Evolutionary conservation across 2,888 invertebrate genomes (phyloP), one percentile per base, ranked within the genome.

Genomic region (Biston betularia): DNA sequence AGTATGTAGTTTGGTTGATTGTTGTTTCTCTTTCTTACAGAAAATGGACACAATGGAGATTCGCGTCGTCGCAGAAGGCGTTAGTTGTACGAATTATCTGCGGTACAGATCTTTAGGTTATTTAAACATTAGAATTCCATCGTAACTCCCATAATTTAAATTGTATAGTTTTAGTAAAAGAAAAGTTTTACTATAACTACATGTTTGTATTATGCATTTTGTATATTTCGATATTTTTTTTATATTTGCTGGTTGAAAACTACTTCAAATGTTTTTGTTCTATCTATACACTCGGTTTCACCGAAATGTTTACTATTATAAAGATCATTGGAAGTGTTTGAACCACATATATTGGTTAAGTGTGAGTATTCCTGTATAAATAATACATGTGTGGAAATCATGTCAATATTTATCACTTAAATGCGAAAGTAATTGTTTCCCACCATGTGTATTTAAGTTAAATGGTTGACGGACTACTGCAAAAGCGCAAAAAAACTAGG

Each of bases 31-130:
- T 83, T 82, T 73, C 70, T 93, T 92, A 68, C 92, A 93, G 93
- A 92, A 83, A 93, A 93, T 73, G 93, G 93, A 77, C 77, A 88
- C 81, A 93, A 93, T 77, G 93, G 93, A 53, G 93, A 93, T 79
- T 89, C 93, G 52, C 91, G 92, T 76, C 91, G 93, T 72, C 92
- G 92, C 75, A 89, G 90, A 76, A 89, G 93, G 84, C 90, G 93
- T 74, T 93, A 53, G 56, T 54, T 40, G 1, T 49, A 42, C 14
- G 59, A 67, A 62, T 64, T 69, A 65, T 67, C 69, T 59, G 65
- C 49, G 66, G 64, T 68, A 61, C 56, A 61, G 64, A 54, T 49
- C 50, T 55, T 58, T 62, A 62, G 42, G 44, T 42, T 68, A 67
- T 58, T 54, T 58, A 50, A 49, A 50, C 24, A 3, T 2, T 69